Base-by-base conservation (phyloP, 1,140 invertebrate species). In the Trypoxylus dichotomus region DNA sequence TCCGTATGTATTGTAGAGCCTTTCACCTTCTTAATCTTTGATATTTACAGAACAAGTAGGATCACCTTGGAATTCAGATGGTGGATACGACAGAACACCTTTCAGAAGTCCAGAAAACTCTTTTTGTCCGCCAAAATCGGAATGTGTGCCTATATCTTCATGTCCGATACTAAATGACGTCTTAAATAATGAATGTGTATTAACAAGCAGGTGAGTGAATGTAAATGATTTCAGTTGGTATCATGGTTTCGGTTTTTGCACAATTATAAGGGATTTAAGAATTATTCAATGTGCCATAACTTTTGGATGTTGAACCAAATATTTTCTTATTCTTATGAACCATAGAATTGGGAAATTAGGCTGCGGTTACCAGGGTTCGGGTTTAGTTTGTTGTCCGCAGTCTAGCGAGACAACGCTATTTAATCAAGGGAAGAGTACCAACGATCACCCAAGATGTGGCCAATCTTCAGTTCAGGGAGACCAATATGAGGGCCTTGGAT, bases 401-500 rank as follows among this genome's bases (percentile, higher is more conserved):
- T 75, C 32, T 25, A 24, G 21, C 2, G 72, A 74, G 19, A 41
- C 72, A n/a, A 75, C n/a, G 2, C 11, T 47, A 19, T 32, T 78
- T 24, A 78, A 21, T 24, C 58, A 72, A 60, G 63, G 15, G 24
- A 19, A 75, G 75, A 60, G 54, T 77, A 47, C n/a, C 24, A 76
- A 19, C 47, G 19, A 58, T 37, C 29, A 78, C 42, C 72, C 72
- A 43, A 27, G 78, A 7, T 93, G 91, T 79, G 92, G 91, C 0
- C 86, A 87, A 79, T 90, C 90, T 1, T 87, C 92, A 86, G 90
- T 92, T 0, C 88, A 89, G 76, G 91, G 90, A 2, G 86, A 89
- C n/a, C 27, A 11, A n/a, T 91, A 92, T 79, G 87, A 87, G 27
- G 91, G 91, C n/a, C 83, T 93, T 3, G 92, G 92, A 0, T 87